Evolutionary conservation across 53 echinoderm and acorn worm species (phyloP).

Genomic region (Luidia sarsii): DNA sequence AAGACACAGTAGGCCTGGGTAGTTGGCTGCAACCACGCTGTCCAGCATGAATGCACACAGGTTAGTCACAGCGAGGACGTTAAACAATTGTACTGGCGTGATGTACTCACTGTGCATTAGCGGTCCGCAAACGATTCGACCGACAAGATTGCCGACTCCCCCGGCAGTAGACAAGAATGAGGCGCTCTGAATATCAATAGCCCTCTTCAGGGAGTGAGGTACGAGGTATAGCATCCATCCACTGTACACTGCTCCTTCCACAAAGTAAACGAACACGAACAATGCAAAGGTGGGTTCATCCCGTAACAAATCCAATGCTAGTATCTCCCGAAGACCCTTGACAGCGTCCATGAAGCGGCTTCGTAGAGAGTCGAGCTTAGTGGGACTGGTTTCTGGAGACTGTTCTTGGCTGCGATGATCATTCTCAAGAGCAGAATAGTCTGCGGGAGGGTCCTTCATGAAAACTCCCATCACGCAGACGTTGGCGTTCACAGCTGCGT

Average conservation of each 20-base stretch:
- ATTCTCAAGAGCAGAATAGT: not conserved
- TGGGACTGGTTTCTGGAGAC: not conserved
- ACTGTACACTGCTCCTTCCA: not conserved
- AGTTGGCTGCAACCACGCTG: no score
- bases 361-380: not conserved
- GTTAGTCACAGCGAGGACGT: constrained; percentile 30
- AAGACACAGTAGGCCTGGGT: no score
- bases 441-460: no score
- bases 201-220: constrained; percentile 51
- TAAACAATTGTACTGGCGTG: constrained; percentile 33
- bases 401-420: no score
- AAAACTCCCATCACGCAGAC: no score
- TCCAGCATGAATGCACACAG: no score
- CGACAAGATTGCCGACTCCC: no score
- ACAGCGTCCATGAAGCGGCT: not conserved
- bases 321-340: not conserved
- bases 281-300: not conserved
- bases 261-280: not conserved
- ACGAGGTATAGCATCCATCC: constrained; percentile 64
- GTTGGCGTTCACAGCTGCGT: no score
- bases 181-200: constrained; percentile 20
- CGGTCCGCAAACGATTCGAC: constrained; percentile 43
- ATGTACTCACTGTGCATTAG: constrained; percentile 29
- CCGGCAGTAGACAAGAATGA: constrained; percentile 51
- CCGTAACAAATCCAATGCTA: no score